Conservation (phyloP, 2,888 invertebrate genomes). For the Exephanes ischioxanthus region DNA sequence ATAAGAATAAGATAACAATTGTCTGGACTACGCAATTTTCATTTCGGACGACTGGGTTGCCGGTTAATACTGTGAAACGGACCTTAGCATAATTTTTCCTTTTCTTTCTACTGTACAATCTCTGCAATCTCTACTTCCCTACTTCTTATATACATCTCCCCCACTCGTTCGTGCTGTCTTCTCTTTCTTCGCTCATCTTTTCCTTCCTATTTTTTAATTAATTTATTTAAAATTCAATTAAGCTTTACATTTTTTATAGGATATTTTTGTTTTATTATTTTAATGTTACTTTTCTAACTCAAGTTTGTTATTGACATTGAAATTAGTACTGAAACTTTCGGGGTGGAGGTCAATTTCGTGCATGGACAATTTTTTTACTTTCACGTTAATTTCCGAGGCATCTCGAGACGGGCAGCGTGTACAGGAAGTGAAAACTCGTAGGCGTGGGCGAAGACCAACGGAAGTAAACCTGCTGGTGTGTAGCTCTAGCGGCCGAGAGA, state of each 20-base stretch:
- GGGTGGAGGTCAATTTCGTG: not conserved
- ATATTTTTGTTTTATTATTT: too few relatives aligned
- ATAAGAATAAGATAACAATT: not conserved
- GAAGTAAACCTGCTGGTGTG: not conserved
- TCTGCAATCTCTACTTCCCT: too few relatives aligned
- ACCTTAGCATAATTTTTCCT: not conserved
- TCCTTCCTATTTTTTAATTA: too few relatives aligned
- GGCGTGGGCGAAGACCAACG: slow-evolving; percentile 5
- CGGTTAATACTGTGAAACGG: not conserved
- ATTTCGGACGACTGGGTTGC: not conserved
- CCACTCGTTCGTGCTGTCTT: too few relatives aligned
- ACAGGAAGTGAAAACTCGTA: not conserved
- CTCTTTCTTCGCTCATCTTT: too few relatives aligned
- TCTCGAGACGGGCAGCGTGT: not conserved
- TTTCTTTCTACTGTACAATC: too few relatives aligned
- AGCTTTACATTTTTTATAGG: too few relatives aligned
- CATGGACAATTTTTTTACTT: not conserved
- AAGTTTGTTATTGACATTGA: too few relatives aligned
- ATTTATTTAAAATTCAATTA: too few relatives aligned
- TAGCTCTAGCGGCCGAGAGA: not conserved
- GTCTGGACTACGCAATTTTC: not conserved
- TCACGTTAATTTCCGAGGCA: not conserved
- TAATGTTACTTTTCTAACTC: too few relatives aligned
- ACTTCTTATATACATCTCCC: too few relatives aligned
- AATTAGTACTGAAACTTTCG: not conserved